These are phyloP conservation scores for Pseudorectes ferrugineus DNA, from an alignment of 2,113 vertebrate genomes.

Conservation along the genomic window DNA sequence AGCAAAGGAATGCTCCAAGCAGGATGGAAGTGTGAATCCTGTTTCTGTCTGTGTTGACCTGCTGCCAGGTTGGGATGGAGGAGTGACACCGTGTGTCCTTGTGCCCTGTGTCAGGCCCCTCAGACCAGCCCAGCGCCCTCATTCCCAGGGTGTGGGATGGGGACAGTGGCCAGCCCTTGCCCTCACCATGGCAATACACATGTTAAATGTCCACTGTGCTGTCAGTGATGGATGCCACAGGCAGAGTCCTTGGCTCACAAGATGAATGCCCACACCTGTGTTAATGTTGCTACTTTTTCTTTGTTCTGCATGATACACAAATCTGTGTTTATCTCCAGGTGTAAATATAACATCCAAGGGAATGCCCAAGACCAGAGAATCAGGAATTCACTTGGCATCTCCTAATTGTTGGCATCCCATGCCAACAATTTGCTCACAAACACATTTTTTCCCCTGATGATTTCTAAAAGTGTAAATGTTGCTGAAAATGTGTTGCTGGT, in stretches of 20 bases:
- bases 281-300: not conserved
- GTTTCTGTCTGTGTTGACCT: not conserved
- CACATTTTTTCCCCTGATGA: rapidly evolving
- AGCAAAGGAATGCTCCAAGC: not conserved
- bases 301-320: not conserved
- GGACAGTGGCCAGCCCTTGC: not conserved
- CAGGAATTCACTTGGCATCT: not conserved
- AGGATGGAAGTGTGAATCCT: not conserved
- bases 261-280: not conserved
- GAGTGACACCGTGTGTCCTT: not conserved
- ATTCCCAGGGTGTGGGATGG: not conserved
- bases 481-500: not conserved
- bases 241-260: not conserved
- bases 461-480: not conserved
- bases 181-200: rapidly evolving
- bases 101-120: not conserved
- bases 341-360: not conserved
- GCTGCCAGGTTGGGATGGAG: not conserved
- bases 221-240: not conserved
- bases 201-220: not conserved
- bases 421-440: not conserved
- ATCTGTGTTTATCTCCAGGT: not conserved
- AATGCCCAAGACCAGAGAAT: not conserved
- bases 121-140: not conserved
- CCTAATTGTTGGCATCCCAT: not conserved